Evolutionary conservation across 2,113 vertebrate species (phyloP).

Genomic region (Vidua macroura): DNA sequence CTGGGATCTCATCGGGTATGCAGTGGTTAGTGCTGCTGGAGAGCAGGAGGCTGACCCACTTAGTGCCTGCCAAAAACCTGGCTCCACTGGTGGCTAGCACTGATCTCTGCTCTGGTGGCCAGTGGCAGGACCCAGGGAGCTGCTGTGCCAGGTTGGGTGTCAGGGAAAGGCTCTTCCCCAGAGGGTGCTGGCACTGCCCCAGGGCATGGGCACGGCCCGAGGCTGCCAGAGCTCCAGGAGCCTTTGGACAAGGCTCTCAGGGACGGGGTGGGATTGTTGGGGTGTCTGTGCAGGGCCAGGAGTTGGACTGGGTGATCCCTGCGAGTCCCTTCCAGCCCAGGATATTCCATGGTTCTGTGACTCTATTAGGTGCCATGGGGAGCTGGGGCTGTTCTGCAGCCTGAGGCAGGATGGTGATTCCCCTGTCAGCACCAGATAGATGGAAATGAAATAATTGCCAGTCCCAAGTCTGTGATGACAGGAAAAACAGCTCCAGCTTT

Average conservation of each 20-base stretch:
- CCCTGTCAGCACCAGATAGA: neutral
- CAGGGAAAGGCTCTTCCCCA: neutral
- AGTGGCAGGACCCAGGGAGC: neutral
- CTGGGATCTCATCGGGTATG: neutral
- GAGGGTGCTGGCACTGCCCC: neutral
- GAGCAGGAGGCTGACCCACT: neutral
- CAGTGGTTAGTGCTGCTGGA: neutral
- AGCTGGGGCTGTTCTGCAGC: neutral
- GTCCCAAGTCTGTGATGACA: neutral
- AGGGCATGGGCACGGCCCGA: accelerated
- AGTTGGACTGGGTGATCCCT: neutral
- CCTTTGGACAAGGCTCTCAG: accelerated
- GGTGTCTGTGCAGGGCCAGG: neutral
- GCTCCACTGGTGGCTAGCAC: accelerated
- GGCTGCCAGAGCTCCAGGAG: neutral
- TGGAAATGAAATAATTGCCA: neutral
- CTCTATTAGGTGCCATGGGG: neutral
- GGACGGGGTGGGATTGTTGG: neutral
- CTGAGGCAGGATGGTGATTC: neutral
- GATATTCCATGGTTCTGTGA: neutral
- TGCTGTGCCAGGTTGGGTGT: neutral
- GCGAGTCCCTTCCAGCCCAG: neutral
- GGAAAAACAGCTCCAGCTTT: neutral
- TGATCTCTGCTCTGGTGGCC: neutral
- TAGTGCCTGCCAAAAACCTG: neutral